Conservation (phyloP, 1,140 invertebrate genomes). For the Neodiprion pinetum region DNA sequence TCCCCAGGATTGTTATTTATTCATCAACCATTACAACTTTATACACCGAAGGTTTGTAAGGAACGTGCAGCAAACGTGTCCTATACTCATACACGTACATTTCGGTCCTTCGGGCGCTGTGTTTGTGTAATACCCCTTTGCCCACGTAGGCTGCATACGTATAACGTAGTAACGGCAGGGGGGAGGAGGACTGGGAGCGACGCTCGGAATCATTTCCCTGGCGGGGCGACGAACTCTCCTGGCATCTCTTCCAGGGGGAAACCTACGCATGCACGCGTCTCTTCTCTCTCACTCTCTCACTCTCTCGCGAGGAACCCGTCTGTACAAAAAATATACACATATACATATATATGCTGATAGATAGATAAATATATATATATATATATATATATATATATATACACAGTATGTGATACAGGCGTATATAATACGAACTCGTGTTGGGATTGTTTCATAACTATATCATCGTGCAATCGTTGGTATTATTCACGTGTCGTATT, state of each 20-base stretch:
- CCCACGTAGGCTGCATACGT: no score
- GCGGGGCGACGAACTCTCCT: slow-evolving; percentile 2
- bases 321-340: neutral
- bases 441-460: neutral
- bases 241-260: neutral
- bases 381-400: neutral
- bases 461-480: neutral
- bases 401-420: no score
- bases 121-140: no score
- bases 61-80: no score
- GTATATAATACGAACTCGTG: neutral
- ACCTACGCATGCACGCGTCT: neutral
- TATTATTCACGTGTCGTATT: no score
- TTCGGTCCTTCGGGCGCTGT: no score
- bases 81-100: no score
- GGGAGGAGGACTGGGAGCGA: neutral
- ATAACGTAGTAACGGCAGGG: neutral
- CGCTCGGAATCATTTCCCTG: slow-evolving; percentile 6
- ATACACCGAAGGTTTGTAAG: no score
- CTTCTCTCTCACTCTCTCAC: slow-evolving; percentile 5
- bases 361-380: neutral
- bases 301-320: slow-evolving; percentile 9
- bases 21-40: no score
- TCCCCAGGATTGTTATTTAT: no score
- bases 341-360: neutral